phyloP scores from a whole-genome alignment of 2,797 vertebrate species.

The Xiphorhynchus erythropygius region DNA sequence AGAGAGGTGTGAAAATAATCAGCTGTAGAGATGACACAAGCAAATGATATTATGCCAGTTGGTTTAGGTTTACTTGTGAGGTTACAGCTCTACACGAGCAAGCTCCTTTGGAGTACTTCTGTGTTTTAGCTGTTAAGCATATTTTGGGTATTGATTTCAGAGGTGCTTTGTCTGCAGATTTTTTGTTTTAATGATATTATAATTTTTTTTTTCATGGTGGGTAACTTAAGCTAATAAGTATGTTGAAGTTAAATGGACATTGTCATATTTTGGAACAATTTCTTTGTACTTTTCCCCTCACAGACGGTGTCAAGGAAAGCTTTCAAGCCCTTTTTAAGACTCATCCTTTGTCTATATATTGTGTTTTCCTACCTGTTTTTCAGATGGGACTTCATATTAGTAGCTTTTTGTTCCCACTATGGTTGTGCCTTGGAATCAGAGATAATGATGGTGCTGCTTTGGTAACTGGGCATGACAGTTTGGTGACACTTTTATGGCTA shows the following conservation, averaged over 20 bases:
- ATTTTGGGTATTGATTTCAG: background rate
- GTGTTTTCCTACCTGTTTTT: background rate
- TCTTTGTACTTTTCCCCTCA: background rate
- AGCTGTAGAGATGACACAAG: background rate
- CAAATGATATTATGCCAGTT: background rate
- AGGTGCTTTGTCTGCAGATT: background rate
- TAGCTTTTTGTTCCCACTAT: background rate
- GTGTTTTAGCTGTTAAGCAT: background rate
- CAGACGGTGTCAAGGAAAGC: background rate
- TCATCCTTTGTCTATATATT: background rate
- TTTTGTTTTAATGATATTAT: background rate
- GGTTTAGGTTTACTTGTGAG: background rate
- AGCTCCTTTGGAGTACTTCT: background rate
- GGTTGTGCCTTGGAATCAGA: background rate
- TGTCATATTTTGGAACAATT: background rate
- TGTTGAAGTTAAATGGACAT: background rate
- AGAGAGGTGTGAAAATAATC: background rate
- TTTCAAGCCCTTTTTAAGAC: background rate
- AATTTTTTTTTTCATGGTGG: background rate
- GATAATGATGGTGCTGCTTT: background rate
- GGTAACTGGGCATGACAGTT: background rate
- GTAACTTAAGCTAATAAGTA: background rate
- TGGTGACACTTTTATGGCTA: background rate
- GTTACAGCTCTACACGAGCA: background rate
- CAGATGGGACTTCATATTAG: background rate